These are phyloP conservation scores for Fundulus diaphanus DNA, from an alignment of 2,797 vertebrate species.

Conservation along the genomic window DNA sequence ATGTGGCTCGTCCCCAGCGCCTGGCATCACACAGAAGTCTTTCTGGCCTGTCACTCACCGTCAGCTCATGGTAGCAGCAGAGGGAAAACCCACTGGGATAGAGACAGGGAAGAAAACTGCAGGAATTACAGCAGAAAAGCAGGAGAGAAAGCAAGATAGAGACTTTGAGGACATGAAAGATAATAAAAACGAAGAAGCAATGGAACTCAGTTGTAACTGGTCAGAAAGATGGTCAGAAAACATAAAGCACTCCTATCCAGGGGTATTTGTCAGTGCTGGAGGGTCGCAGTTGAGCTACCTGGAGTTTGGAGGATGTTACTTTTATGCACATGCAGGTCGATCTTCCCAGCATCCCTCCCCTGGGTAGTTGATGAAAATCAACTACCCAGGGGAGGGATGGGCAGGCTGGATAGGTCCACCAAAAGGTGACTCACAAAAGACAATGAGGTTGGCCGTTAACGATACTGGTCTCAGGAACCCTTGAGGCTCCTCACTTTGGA, in stretches of 20 bases:
- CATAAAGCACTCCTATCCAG: neutral
- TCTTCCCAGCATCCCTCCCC: no score
- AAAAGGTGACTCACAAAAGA: no score
- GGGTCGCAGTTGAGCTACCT: no score
- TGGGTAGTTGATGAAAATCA: no score
- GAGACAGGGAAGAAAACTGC: conserved; percentile 29
- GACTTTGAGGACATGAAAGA: conserved; percentile 9
- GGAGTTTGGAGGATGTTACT: no score
- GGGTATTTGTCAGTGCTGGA: no score
- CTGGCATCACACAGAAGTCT: conserved; percentile 62
- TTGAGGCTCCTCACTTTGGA: no score
- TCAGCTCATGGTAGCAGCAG: conserved; percentile 63
- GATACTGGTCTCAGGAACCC: no score
- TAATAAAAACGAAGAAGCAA: neutral
- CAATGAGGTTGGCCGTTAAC: no score
- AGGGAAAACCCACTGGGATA: conserved; percentile 56
- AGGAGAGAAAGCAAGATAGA: conserved; percentile 5
- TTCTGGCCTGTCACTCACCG: conserved; percentile 71
- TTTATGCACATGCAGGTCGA: no score
- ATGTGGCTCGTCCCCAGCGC: conserved; percentile 41
- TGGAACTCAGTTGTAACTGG: neutral
- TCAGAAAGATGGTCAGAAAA: neutral
- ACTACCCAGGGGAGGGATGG: no score
- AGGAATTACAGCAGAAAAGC: conserved; percentile 21
- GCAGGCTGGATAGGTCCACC: no score